These are phyloP conservation scores for Brachionus rubens DNA, from an alignment of 1,140 invertebrate species.

Conservation along the genomic window DNA sequence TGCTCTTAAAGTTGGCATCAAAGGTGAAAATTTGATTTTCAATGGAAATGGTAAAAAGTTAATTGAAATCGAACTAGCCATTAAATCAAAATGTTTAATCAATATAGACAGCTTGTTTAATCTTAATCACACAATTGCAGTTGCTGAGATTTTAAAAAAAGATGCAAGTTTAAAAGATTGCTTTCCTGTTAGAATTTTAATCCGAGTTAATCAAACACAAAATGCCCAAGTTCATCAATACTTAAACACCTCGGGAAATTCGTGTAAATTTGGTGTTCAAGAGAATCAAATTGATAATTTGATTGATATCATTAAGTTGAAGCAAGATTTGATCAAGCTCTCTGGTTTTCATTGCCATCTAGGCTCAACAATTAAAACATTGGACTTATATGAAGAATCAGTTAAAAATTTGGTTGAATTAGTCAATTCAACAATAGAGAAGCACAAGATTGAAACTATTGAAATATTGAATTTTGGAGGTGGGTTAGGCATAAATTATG, in stretches of 20 bases:
- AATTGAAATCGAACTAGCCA: constrained; percentile 58
- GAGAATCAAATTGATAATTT: constrained; percentile 49
- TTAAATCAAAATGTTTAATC: constrained; percentile 53
- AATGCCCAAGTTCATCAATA: constrained; percentile 51
- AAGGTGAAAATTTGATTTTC: constrained; percentile 50
- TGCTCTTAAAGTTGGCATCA: constrained; percentile 52
- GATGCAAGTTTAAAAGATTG: constrained; percentile 50
- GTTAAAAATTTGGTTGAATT: constrained; percentile 49
- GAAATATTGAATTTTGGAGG: constrained; percentile 60
- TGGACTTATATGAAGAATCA: constrained; percentile 51
- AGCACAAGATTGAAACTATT: constrained; percentile 48
- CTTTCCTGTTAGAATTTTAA: constrained; percentile 27
- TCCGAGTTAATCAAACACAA: background rate
- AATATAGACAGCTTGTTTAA: constrained; percentile 61
- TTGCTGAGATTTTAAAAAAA: constrained; percentile 48
- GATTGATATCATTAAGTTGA: constrained; percentile 46
- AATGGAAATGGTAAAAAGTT: constrained; percentile 61
- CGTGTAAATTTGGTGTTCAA: constrained; percentile 54
- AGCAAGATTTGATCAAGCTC: constrained; percentile 49
- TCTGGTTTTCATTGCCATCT: constrained; percentile 59
- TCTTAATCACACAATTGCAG: constrained; percentile 52
- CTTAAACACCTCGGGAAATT: constrained; percentile 50
- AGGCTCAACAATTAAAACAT: constrained; percentile 55
- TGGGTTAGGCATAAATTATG: constrained; percentile 58
- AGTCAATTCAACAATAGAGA: background rate